phyloP scores from a whole-genome alignment of 2,888 invertebrate species.

The Stenolophus ochropezus region DNA sequence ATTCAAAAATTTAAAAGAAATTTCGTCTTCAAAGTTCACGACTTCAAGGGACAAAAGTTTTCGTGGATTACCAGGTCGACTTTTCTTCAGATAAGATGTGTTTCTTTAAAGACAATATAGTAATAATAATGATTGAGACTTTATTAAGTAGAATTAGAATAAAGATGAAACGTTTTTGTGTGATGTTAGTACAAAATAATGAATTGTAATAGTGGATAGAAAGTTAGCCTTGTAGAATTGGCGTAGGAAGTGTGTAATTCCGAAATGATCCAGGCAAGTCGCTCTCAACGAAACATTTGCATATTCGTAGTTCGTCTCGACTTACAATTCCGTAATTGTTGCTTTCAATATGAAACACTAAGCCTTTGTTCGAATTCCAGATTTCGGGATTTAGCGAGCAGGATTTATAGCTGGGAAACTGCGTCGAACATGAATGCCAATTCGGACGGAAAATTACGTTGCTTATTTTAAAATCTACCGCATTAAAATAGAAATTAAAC shows the following conservation, averaged over 20 bases:
- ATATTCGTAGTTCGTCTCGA: constrained; percentile 35
- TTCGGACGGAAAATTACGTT: constrained; percentile 48
- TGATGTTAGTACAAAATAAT: too few species aligned
- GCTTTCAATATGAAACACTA: constrained; percentile 48
- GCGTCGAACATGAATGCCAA: constrained; percentile 29
- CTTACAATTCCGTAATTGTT: constrained; percentile 34
- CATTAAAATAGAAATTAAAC: constrained; percentile 35
- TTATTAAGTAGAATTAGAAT: too few species aligned
- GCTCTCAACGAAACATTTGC: constrained; percentile 18
- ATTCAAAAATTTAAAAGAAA: too few species aligned
- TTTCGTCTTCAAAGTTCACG: too few species aligned
- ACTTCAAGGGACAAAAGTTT: too few species aligned
- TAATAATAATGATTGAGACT: too few species aligned
- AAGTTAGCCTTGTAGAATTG: neutral
- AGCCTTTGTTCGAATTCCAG: constrained; percentile 37
- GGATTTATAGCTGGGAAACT: constrained; percentile 26
- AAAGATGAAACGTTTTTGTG: too few species aligned
- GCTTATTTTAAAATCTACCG: constrained; percentile 39
- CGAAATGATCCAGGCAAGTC: too few species aligned
- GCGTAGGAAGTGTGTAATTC: neutral
- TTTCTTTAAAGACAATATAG: too few species aligned
- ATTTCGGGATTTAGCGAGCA: constrained; percentile 38
- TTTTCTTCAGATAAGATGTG: too few species aligned
- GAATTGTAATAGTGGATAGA: too few species aligned
- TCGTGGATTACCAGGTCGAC: too few species aligned